A percentile compares a stretch with the other conserved stretches of the same genome.
Conservation (phyloP, 2,888 invertebrate genomes). For the Cantharis rufa region DNA sequence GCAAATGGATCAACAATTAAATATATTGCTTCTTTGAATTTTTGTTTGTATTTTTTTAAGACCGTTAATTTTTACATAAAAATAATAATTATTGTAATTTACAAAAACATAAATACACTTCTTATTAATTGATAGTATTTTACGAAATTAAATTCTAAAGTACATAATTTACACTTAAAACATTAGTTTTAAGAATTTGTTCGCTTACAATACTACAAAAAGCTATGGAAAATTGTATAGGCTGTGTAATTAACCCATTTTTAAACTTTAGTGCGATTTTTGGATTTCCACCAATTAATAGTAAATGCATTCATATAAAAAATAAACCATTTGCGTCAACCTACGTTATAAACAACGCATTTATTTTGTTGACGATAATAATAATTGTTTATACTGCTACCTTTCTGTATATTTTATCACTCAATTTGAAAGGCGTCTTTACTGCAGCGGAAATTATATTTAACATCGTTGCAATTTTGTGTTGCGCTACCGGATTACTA, state of each 20-base stretch:
- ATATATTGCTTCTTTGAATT: too few relatives aligned
- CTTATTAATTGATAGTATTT: too few relatives aligned
- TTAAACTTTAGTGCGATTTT: neutral
- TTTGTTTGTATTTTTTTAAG: too few relatives aligned
- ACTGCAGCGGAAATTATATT: neutral
- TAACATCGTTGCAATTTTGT: neutral
- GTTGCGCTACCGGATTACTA: neutral
- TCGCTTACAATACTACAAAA: neutral
- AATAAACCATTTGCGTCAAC: neutral
- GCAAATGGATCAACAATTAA: too few relatives aligned
- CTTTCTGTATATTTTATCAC: neutral
- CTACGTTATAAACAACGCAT: neutral
- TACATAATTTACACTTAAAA: too few relatives aligned
- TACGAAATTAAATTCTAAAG: too few relatives aligned
- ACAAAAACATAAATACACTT: too few relatives aligned
- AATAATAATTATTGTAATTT: too few relatives aligned
- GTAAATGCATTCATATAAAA: neutral
- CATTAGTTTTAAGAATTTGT: neutral
- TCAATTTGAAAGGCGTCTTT: neutral
- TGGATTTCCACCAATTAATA: neutral
- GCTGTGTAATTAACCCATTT: neutral
- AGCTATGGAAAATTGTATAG: neutral
- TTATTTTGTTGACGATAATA: neutral
- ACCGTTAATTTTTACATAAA: too few relatives aligned
- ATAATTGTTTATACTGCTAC: neutral